Evolutionary conservation across 1,140 invertebrate species (phyloP).

Genomic region (Epicauta chinensis): DNA sequence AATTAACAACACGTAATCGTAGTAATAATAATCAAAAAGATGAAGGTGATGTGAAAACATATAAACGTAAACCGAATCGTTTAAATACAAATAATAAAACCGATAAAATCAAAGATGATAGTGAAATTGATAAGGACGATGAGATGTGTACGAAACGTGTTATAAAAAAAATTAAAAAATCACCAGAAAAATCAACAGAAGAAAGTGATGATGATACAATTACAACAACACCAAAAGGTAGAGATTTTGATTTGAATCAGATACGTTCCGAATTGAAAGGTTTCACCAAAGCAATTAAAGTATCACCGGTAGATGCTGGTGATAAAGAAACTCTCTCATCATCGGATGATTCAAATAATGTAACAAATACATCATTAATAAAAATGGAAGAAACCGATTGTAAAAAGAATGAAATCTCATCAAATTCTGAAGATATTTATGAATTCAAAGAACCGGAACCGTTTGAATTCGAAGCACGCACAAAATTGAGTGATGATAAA

Average conservation of each 20-base stretch:
- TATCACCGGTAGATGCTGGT: slow-evolving; percentile 27
- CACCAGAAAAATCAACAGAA: slow-evolving; percentile 27
- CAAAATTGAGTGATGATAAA: slow-evolving; percentile 47
- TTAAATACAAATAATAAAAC: slow-evolving; percentile 22
- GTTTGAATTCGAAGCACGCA: slow-evolving; percentile 69
- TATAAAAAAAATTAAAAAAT: slow-evolving; percentile 30
- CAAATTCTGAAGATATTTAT: slow-evolving; percentile 65
- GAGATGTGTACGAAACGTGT: slow-evolving; percentile 33
- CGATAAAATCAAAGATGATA: slow-evolving; percentile 39
- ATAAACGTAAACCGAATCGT: slow-evolving; percentile 16
- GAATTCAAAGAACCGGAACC: slow-evolving; percentile 86
- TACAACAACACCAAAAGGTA: slow-evolving; percentile 48
- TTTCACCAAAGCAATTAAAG: slow-evolving; percentile 56
- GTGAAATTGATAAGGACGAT: slow-evolving; percentile 42
- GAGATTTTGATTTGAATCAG: slow-evolving; percentile 76
- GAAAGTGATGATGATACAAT: slow-evolving; percentile 37
- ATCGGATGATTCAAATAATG: slow-evolving; percentile 39
- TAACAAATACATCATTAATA: slow-evolving; percentile 23
- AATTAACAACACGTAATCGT: slow-evolving; percentile 33
- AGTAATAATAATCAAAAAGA: slow-evolving; percentile 43
- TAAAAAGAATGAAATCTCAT: slow-evolving; percentile 30
- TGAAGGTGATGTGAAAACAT: slow-evolving; percentile 27
- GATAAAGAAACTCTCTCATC: slow-evolving; percentile 40
- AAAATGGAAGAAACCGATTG: slow-evolving; percentile 32
- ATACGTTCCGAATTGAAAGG: slow-evolving; percentile 78